Evolutionary conservation across 2,113 vertebrate genomes (phyloP).

Genomic region (Alces alces): DNA sequence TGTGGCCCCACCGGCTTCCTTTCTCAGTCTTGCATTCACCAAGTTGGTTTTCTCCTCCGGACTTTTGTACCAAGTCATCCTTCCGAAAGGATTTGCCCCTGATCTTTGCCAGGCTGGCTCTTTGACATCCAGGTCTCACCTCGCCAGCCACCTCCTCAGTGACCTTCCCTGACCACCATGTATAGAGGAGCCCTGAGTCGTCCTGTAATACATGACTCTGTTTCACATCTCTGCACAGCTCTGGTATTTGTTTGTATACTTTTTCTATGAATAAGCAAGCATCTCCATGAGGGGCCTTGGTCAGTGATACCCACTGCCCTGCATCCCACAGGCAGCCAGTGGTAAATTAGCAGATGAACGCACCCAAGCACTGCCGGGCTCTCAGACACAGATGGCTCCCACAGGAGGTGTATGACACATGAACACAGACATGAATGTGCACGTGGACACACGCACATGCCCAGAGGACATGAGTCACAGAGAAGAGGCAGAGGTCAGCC

Average conservation of each 20-base stretch:
- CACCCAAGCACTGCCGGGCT: background rate
- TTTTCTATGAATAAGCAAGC: background rate
- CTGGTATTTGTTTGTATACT: background rate
- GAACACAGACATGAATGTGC: rapidly evolving
- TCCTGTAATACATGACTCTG: background rate
- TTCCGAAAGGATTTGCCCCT: background rate
- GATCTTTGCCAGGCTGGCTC: background rate
- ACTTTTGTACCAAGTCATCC: background rate
- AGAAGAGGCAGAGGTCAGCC: background rate
- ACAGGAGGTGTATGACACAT: background rate
- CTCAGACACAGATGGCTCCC: background rate
- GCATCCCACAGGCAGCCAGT: background rate
- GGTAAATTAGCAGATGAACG: background rate
- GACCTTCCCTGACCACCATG: background rate
- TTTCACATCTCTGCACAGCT: background rate
- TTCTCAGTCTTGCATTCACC: background rate
- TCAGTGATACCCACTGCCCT: background rate
- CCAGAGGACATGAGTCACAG: background rate
- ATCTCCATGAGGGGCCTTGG: background rate
- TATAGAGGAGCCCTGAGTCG: rapidly evolving
- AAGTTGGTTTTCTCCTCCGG: background rate
- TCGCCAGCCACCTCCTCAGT: background rate
- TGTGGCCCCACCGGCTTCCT: background rate
- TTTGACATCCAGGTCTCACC: background rate
- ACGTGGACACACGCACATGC: rapidly evolving